phyloP scores from a whole-genome alignment of 2,797 vertebrate genomes.

The Melanotaenia parkinsoni region DNA sequence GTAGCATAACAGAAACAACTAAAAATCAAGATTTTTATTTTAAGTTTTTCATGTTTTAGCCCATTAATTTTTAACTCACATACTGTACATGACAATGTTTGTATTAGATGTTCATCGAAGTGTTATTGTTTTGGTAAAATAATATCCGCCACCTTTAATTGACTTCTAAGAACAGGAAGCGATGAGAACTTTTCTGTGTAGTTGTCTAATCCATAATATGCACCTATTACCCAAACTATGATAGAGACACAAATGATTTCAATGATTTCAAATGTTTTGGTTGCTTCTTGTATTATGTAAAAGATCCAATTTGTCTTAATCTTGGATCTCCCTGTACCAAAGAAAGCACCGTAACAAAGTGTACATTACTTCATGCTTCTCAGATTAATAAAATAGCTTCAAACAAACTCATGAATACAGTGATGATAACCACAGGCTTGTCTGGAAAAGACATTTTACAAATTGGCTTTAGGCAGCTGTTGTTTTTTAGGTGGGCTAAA shows the following conservation, averaged over 20 bases:
- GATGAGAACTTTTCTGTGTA: neutral
- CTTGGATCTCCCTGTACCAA: neutral
- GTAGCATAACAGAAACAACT: neutral
- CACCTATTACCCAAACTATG: neutral
- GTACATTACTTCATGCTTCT: neutral
- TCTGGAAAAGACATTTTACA: neutral
- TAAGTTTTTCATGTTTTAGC: conserved; percentile 58
- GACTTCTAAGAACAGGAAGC: neutral
- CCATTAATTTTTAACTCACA: conserved; percentile 22
- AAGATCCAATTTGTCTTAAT: neutral
- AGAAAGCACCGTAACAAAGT: neutral
- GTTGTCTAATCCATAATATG: too few species aligned
- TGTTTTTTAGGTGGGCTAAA: conserved; percentile 41
- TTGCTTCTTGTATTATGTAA: neutral
- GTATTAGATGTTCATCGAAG: neutral
- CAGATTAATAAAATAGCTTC: neutral
- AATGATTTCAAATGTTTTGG: too few species aligned
- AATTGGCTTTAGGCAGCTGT: neutral
- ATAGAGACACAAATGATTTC: too few species aligned
- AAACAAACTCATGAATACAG: neutral
- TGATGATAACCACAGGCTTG: neutral
- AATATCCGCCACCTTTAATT: too few species aligned
- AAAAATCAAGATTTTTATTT: neutral
- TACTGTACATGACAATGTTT: neutral
- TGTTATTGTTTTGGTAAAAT: neutral